These are phyloP conservation scores for Leucosticte australis DNA, from an alignment of 2,113 vertebrate species.

Conservation along the genomic window DNA sequence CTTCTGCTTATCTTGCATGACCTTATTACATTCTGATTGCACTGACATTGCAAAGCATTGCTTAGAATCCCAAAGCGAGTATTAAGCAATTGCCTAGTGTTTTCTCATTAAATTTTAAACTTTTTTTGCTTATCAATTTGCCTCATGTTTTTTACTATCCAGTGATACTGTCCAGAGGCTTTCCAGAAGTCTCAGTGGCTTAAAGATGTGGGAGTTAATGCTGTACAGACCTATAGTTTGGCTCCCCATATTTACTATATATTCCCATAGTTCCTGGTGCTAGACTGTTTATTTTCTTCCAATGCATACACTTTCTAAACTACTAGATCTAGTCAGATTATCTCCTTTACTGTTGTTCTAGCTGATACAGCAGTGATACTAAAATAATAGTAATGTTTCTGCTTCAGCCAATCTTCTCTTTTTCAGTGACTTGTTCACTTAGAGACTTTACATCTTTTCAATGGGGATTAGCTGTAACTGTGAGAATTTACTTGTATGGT, in stretches of 20 bases:
- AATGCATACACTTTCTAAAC: neutral
- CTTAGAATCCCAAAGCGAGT: neutral
- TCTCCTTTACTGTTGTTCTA: neutral
- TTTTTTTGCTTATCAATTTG: neutral
- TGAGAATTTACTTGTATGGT: neutral
- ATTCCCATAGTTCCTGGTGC: neutral
- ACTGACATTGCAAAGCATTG: neutral
- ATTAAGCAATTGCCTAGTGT: neutral
- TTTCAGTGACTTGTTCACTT: neutral
- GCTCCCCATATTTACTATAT: neutral
- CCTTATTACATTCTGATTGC: neutral
- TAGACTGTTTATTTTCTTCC: neutral
- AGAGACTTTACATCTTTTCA: neutral
- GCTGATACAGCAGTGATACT: neutral
- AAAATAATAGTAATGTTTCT: neutral
- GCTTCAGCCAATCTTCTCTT: neutral
- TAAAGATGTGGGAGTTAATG: neutral
- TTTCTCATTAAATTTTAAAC: neutral
- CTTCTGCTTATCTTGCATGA: neutral
- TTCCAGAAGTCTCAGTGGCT: neutral
- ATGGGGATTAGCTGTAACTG: neutral
- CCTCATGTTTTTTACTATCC: neutral
- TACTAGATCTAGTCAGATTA: neutral
- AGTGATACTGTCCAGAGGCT: neutral
- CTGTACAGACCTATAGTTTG: neutral